Conservation (phyloP, 35 echinoderm and acorn worm species). For the Ptychodera flava region DNA sequence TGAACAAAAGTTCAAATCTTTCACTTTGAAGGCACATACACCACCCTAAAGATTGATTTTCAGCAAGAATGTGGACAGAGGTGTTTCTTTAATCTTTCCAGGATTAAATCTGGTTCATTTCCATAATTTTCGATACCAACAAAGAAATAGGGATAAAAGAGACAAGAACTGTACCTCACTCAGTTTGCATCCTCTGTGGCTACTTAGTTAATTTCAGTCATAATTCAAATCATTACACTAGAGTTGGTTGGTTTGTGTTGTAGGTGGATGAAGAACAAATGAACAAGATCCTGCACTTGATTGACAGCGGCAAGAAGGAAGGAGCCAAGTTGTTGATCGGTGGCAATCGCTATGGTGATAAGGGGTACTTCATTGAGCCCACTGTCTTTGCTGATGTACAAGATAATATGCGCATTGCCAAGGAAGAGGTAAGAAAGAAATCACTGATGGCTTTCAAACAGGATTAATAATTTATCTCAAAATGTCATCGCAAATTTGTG, state of each 20-base stretch:
- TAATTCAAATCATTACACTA: too few relatives aligned
- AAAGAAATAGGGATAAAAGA: background rate
- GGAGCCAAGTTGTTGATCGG: constrained; percentile 61
- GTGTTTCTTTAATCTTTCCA: too few relatives aligned
- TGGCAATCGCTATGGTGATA: constrained; percentile 39
- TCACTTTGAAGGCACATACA: too few relatives aligned
- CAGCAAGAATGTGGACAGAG: too few relatives aligned
- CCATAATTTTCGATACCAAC: too few relatives aligned
- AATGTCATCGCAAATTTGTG: background rate
- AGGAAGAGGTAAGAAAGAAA: constrained; percentile 62
- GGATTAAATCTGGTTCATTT: too few relatives aligned
- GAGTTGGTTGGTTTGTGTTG: too few relatives aligned
- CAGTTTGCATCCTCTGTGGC: too few relatives aligned
- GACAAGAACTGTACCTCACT: too few relatives aligned
- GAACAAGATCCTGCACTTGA: constrained; percentile 61
- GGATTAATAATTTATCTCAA: background rate
- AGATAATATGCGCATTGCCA: constrained; percentile 87
- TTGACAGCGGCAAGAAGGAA: constrained; percentile 81
- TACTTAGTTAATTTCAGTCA: too few relatives aligned
- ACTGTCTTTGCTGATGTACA: constrained; percentile 75
- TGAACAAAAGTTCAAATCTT: too few relatives aligned
- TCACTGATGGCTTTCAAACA: background rate
- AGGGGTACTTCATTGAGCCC: constrained; percentile 76
- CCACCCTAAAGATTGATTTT: too few relatives aligned
- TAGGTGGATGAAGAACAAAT: constrained; percentile 78